These are phyloP conservation scores for Aramus guarauna DNA, from an alignment of 2,113 vertebrate species.

Conservation along the genomic window DNA sequence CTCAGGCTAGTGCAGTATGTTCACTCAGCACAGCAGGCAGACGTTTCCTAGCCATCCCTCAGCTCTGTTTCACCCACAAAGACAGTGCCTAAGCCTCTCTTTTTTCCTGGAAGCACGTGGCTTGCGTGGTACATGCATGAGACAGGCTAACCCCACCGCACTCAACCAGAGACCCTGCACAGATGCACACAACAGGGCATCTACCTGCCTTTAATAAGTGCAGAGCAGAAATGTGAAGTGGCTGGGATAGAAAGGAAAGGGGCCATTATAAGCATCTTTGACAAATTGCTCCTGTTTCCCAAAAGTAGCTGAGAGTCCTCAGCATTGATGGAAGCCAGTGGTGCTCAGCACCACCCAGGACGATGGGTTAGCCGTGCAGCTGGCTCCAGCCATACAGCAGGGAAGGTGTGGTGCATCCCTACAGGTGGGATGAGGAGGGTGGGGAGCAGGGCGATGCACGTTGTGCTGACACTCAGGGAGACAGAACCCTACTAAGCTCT, in stretches of 20 bases:
- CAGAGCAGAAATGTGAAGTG: fast-evolving
- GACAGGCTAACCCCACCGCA: not conserved
- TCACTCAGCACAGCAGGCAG: not conserved
- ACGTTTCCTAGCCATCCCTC: not conserved
- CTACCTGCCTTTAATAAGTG: fast-evolving
- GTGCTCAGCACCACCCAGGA: not conserved
- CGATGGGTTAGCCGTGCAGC: not conserved
- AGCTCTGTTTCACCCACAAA: not conserved
- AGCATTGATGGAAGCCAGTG: fast-evolving
- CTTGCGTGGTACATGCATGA: fast-evolving
- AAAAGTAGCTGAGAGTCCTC: not conserved
- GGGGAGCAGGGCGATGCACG: fast-evolving
- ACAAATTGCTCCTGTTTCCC: not conserved
- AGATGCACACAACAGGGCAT: not conserved
- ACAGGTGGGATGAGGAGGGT: not conserved
- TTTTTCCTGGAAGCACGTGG: not conserved
- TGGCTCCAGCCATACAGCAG: fast-evolving
- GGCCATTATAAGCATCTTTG: fast-evolving
- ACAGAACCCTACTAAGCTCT: not conserved
- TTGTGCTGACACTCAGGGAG: not conserved
- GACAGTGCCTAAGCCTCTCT: not conserved
- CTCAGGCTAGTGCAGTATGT: fast-evolving
- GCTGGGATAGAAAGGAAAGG: not conserved
- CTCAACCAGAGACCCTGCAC: not conserved
- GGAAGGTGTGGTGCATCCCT: not conserved